Base-by-base conservation (phyloP, 2,888 invertebrate genomes). In the Sinopyrophorus schimmeli region DNA sequence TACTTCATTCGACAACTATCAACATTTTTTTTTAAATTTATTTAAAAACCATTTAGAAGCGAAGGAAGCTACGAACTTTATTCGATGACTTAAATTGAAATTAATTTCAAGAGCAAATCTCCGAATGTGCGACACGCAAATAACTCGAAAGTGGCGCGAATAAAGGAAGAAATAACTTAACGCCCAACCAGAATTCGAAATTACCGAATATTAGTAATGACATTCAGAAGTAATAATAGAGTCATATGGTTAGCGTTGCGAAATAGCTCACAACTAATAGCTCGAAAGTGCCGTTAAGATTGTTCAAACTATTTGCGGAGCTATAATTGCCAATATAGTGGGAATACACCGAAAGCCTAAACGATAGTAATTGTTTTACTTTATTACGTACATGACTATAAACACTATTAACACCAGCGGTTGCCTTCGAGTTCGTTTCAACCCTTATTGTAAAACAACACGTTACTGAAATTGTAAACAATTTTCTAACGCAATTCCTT, bases 261-360 rank as follows among this genome's bases (percentile, higher is more conserved):
- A 41, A 54, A 54, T 47, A 50, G 47, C 53, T 47, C 44, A 44
- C 32, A 47, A 37, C 38, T 58, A 64, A 62, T 63, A 61, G 65
- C 66, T 66, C 62, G 64, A 63, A 67, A 68, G 65, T 64, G 65
- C 62, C 58, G 62, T 57, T 59, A 69, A 71, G 69, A 71, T 68
- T 64, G 65, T 62, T 58, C 54, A 54, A 72, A 73, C 71, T 70
- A 71, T 71, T 71, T 71, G 72, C 65, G 70, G 53, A 55, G 54
- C 58, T 46, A 57, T 59, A 57, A 60, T 60, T 56, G 58, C 53
- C 60, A 49, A 57, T 57, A 58, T 57, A 65, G 68, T 66, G 65
- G 68, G 68, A 68, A 71, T 68, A 67, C 70, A 72, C 70, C 65
- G 68, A 68, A 64, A 66, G 66, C 68, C 68, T 69, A 69, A 69